Evolutionary conservation across 2,888 invertebrate genomes (phyloP).

Genomic region (Trachelus stipa): DNA sequence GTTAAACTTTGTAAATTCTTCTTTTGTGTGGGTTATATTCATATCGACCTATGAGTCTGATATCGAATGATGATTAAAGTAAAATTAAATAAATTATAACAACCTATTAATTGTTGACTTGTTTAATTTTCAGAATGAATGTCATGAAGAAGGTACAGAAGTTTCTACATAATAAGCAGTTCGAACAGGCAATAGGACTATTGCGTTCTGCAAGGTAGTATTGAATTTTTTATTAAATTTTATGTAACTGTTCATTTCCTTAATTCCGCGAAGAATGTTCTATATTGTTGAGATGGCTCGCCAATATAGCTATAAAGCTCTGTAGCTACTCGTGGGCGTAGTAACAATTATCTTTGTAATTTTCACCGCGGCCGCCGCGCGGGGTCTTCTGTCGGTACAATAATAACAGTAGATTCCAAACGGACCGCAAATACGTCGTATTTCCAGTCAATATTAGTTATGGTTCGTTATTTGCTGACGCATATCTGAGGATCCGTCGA

Average conservation of each 20-base stretch:
- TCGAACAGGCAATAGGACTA: constrained; percentile 83
- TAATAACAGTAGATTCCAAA: neutral
- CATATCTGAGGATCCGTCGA: neutral
- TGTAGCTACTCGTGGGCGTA: neutral
- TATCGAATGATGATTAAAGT: too few species aligned
- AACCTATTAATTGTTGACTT: constrained; percentile 1
- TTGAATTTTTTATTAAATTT: neutral
- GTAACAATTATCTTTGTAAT: neutral
- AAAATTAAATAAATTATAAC: constrained; percentile 26
- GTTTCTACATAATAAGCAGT: constrained; percentile 77
- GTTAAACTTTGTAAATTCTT: neutral
- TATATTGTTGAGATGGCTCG: neutral
- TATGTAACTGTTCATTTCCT: neutral
- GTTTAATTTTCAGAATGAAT: constrained; percentile 72
- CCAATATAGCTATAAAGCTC: neutral
- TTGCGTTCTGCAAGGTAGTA: constrained; percentile 81
- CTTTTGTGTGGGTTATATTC: too few species aligned
- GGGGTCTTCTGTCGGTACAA: neutral
- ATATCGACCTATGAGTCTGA: too few species aligned
- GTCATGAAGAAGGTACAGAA: constrained; percentile 90
- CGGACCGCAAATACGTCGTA: neutral
- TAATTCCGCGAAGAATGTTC: neutral
- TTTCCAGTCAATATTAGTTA: neutral
- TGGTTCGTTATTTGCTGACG: constrained; percentile 4
- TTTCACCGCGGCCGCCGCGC: neutral